Evolutionary conservation across 2,888 invertebrate species (phyloP).

Genomic region (Eumerus sabulonum): DNA sequence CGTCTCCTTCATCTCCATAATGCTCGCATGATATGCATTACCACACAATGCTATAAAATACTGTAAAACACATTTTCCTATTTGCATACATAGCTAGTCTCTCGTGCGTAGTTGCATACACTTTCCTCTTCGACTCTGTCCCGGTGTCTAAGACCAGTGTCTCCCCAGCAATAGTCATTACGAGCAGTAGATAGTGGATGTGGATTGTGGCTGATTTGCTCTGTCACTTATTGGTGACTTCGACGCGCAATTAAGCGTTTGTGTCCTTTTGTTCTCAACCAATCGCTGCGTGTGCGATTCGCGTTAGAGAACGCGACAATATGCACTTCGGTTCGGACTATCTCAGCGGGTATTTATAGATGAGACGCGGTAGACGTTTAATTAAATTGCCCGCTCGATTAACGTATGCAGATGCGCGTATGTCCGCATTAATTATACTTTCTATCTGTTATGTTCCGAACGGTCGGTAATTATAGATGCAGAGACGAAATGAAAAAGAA

Average conservation of each 20-base stretch:
- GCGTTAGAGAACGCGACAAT: slow-evolving; percentile 19
- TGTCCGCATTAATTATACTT: slow-evolving; percentile 15
- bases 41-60: neutral
- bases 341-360: slow-evolving; percentile 38
- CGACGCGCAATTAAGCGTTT: slow-evolving; percentile 23
- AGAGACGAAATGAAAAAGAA: slow-evolving; percentile 2
- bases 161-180: no score
- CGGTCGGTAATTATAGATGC: neutral
- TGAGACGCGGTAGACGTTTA: slow-evolving; percentile 31
- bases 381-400: slow-evolving; percentile 31
- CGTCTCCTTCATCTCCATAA: neutral
- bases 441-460: neutral
- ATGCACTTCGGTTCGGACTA: slow-evolving; percentile 26
- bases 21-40: no score
- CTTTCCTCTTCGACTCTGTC: no score
- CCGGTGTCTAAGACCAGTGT: no score
- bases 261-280: slow-evolving; percentile 46
- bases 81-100: neutral
- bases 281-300: slow-evolving; percentile 3
- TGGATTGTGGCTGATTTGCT: neutral
- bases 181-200: no score
- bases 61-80: slow-evolving; percentile 34
- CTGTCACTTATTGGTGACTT: slow-evolving; percentile 38
- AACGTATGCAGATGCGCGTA: slow-evolving; percentile 20
- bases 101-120: neutral